Evolutionary conservation across 2,888 invertebrate species (phyloP).

Genomic region (Cactoblastis cactorum): DNA sequence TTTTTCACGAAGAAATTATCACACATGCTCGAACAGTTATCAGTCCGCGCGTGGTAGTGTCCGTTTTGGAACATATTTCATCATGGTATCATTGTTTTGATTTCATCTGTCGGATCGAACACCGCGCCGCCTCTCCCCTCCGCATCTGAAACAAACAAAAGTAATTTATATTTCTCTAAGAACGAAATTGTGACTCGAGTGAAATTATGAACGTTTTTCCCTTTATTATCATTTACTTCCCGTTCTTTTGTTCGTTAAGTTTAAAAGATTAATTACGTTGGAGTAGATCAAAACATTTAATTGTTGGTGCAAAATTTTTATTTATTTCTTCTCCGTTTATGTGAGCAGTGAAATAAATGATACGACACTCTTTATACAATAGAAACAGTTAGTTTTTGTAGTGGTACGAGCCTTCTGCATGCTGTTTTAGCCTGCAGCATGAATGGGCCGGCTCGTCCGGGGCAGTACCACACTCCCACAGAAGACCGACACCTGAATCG

Average conservation of each 20-base stretch:
- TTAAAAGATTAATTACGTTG: conserved; percentile 7
- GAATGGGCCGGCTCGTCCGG: too few relatives aligned
- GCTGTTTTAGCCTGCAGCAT: too few relatives aligned
- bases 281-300: conserved; percentile 1
- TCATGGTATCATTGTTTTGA: conserved; percentile 63
- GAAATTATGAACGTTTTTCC: conserved; percentile 8
- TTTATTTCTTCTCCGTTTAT: too few relatives aligned
- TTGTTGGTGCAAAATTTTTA: too few relatives aligned
- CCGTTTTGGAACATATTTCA: conserved; percentile 57
- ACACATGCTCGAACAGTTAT: conserved; percentile 52
- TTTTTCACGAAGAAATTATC: conserved; percentile 37
- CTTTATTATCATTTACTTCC: conserved; percentile 13
- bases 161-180: conserved; percentile 8
- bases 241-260: conserved; percentile 1
- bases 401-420: too few relatives aligned
- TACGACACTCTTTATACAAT: too few relatives aligned
- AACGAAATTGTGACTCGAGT: not conserved
- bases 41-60: conserved; percentile 48
- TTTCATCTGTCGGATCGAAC: conserved; percentile 33
- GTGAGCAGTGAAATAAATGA: too few relatives aligned
- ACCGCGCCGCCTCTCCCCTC: conserved; percentile 26
- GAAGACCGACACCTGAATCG: too few relatives aligned
- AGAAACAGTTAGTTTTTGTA: too few relatives aligned
- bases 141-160: conserved; percentile 61
- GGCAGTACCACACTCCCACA: too few relatives aligned